phyloP scores from a whole-genome alignment of 2,797 vertebrate genomes.

The Anolis apletophallus region DNA sequence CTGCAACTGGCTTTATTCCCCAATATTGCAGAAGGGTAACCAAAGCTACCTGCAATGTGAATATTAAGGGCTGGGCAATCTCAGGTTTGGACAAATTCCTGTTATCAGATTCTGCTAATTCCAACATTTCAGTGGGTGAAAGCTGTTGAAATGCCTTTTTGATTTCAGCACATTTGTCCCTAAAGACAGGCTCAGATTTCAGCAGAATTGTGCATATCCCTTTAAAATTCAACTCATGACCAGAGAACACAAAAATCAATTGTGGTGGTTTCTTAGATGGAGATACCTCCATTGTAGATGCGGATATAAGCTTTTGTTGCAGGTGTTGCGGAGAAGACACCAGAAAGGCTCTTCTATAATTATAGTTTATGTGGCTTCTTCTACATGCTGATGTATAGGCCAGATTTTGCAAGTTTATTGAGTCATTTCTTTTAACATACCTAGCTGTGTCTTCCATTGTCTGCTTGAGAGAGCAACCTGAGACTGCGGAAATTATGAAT shows the following conservation, averaged over 20 bases:
- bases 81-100: conserved; percentile 78
- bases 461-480: conserved; percentile 77
- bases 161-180: conserved; percentile 83
- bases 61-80: conserved; percentile 85
- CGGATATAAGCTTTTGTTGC: conserved; percentile 72
- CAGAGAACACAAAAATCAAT: conserved; percentile 89
- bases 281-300: conserved; percentile 56
- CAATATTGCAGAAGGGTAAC: conserved; percentile 82
- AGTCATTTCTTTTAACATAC: conserved; percentile 70
- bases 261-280: conserved; percentile 63
- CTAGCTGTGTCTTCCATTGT: conserved; percentile 76
- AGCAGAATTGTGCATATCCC: conserved; percentile 85
- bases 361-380: conserved; percentile 84
- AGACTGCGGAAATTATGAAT: conserved; percentile 85
- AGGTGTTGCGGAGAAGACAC: conserved; percentile 81
- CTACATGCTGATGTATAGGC: conserved; percentile 88
- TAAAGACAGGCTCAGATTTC: conserved; percentile 80
- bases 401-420: conserved; percentile 77
- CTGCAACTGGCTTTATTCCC: conserved; percentile 82
- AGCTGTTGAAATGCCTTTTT: conserved; percentile 80
- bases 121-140: conserved; percentile 78
- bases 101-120: conserved; percentile 68
- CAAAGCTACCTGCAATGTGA: conserved; percentile 86
- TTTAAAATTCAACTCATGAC: conserved; percentile 82
- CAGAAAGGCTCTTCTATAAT: conserved; percentile 83